Percentiles rank a stretch among this genome's conserved stretches.
Conservation (phyloP, 2,888 invertebrate genomes). For the Timema cristinae region DNA sequence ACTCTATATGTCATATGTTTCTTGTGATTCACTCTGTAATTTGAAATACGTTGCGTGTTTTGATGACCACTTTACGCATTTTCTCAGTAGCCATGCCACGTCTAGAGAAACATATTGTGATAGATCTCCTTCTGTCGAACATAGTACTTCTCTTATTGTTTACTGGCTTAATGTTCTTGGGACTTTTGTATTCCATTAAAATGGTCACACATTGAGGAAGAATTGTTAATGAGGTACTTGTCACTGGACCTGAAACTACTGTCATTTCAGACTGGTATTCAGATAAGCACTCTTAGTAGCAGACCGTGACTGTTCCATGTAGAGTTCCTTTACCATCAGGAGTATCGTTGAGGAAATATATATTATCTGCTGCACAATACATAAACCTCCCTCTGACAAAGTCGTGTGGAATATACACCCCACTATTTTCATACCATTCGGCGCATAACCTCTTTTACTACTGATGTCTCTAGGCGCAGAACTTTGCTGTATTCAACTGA, state of each 20-base stretch:
- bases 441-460: slow-evolving; percentile 18
- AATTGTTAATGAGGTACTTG: slow-evolving; percentile 15
- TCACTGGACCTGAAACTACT: slow-evolving; percentile 16
- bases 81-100: slow-evolving; percentile 21
- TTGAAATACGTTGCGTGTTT: background rate
- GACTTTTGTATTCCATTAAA: slow-evolving; percentile 8
- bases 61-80: slow-evolving; percentile 12
- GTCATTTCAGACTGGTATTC: slow-evolving; percentile 12
- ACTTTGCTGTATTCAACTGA: slow-evolving; percentile 20
- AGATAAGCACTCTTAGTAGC: slow-evolving; percentile 21
- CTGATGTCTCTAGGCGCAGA: slow-evolving; percentile 17
- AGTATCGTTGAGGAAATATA: slow-evolving; percentile 26
- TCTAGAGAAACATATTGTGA: slow-evolving; percentile 12
- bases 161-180: slow-evolving; percentile 18
- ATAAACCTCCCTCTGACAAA: slow-evolving; percentile 23
- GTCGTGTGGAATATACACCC: slow-evolving; percentile 21
- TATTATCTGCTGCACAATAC: slow-evolving; percentile 26
- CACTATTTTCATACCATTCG: slow-evolving; percentile 19
- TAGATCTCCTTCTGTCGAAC: background rate
- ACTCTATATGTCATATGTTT: slow-evolving; percentile 11
- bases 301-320: slow-evolving; percentile 23
- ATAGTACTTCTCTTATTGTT: background rate
- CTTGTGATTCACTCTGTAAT: slow-evolving; percentile 15
- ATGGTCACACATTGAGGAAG: slow-evolving; percentile 13
- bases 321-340: slow-evolving; percentile 24